phyloP scores from a whole-genome alignment of 1,140 invertebrate genomes.

The Brachionus rubens region DNA sequence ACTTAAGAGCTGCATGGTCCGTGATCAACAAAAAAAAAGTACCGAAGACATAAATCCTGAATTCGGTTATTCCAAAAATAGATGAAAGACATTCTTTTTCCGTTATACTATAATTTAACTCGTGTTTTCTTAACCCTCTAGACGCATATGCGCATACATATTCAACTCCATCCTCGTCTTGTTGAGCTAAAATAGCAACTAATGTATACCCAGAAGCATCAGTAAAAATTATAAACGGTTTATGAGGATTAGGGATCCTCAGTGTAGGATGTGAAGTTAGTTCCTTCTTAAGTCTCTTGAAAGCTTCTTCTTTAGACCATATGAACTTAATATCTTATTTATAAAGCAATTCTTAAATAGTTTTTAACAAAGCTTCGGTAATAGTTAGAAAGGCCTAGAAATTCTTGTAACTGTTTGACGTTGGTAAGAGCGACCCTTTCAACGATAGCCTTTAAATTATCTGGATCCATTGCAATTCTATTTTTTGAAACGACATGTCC shows the following conservation, averaged over 20 bases:
- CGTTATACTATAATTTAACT: constrained; percentile 59
- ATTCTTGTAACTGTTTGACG: too few relatives aligned
- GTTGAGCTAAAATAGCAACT: background rate
- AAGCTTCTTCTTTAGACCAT: background rate
- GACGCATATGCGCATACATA: background rate
- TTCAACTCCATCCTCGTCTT: background rate
- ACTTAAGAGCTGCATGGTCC: constrained; percentile 62
- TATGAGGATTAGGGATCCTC: background rate
- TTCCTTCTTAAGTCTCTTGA: background rate
- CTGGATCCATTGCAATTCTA: constrained; percentile 51
- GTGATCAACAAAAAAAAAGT: constrained; percentile 62
- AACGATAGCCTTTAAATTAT: constrained; percentile 49
- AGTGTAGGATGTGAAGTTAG: background rate
- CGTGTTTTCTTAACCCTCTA: constrained; percentile 52
- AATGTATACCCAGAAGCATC: background rate
- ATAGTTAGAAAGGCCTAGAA: too few relatives aligned
- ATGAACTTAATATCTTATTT: too few relatives aligned
- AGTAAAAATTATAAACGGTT: background rate
- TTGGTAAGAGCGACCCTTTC: too few relatives aligned
- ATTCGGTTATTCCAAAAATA: constrained; percentile 60
- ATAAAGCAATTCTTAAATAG: too few relatives aligned
- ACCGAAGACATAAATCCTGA: constrained; percentile 61
- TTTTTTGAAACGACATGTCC: constrained; percentile 59
- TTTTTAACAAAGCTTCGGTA: too few relatives aligned
- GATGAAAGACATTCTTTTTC: constrained; percentile 64